These are phyloP conservation scores for Phasia obesa DNA, from an alignment of 2,888 invertebrate species.

Conservation along the genomic window DNA sequence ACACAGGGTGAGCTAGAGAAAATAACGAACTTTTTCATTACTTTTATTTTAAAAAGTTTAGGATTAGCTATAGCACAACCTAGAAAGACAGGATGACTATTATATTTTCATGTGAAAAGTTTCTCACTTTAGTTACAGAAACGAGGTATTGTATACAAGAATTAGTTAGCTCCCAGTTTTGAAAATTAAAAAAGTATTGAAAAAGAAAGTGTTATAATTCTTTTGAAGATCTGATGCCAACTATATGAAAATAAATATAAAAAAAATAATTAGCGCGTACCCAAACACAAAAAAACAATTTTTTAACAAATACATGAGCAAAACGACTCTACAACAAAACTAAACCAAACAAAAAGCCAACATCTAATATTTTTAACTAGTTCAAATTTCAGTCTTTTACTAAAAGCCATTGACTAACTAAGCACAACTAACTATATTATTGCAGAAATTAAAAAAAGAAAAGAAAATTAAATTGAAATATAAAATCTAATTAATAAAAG, in stretches of 20 bases:
- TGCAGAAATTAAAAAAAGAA: conserved; percentile 15
- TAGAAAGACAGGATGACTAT: too few species aligned
- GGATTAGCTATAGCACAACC: too few species aligned
- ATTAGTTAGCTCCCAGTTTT: too few species aligned
- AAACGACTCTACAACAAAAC: conserved; percentile 31
- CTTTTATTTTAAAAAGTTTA: too few species aligned
- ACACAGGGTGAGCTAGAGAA: too few species aligned
- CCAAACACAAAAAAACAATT: conserved; percentile 37
- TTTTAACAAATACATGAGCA: conserved; percentile 32
- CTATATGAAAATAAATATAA: conserved; percentile 25
- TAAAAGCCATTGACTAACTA: conserved; percentile 53
- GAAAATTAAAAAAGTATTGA: too few species aligned
- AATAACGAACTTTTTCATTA: too few species aligned
- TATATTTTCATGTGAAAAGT: too few species aligned
- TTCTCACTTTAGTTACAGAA: too few species aligned
- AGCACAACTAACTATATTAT: conserved; percentile 17
- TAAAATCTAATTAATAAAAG: conserved; percentile 15
- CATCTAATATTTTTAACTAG: conserved; percentile 48
- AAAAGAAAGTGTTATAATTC: conserved; percentile 13
- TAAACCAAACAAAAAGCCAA: conserved; percentile 50
- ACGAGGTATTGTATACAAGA: too few species aligned
- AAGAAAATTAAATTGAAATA: conserved; percentile 31
- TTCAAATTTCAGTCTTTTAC: conserved; percentile 60
- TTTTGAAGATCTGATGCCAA: conserved; percentile 27
- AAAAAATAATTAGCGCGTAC: conserved; percentile 63